Conservation (phyloP, 1,140 invertebrate species). For the Physella acuta region DNA sequence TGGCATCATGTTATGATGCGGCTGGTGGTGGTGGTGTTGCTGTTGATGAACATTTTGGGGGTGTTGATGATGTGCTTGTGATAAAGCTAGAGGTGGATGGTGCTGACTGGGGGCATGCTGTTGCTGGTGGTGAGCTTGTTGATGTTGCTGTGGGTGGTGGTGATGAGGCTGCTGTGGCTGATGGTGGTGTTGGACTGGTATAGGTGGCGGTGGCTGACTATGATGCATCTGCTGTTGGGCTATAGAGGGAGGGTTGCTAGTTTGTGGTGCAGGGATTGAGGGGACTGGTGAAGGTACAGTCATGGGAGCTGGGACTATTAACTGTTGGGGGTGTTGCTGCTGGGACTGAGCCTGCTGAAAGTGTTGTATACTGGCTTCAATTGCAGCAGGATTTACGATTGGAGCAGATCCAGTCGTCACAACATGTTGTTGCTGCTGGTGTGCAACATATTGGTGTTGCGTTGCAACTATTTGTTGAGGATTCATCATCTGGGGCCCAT, state of each 20-base stretch:
- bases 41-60: background rate
- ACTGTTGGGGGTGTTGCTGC: conserved; percentile 13
- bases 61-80: background rate
- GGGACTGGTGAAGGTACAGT: background rate
- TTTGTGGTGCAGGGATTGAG: conserved; percentile 4
- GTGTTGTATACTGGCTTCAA: background rate
- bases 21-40: background rate
- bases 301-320: background rate
- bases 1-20: conserved; percentile 16
- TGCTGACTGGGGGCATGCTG: background rate
- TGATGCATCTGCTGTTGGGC: background rate
- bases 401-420: conserved; percentile 8
- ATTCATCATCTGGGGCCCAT: background rate
- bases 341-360: background rate
- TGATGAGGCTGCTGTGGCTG: conserved; percentile 9
- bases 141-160: background rate
- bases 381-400: background rate
- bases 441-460: conserved; percentile 13
- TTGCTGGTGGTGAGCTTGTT: conserved; percentile 3
- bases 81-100: background rate
- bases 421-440: conserved; percentile 21
- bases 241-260: background rate
- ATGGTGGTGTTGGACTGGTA: background rate
- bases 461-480: background rate
- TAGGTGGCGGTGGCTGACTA: background rate